Evolutionary conservation across 2,888 invertebrate species (phyloP).

Genomic region (Dinocampus coccinellae): DNA sequence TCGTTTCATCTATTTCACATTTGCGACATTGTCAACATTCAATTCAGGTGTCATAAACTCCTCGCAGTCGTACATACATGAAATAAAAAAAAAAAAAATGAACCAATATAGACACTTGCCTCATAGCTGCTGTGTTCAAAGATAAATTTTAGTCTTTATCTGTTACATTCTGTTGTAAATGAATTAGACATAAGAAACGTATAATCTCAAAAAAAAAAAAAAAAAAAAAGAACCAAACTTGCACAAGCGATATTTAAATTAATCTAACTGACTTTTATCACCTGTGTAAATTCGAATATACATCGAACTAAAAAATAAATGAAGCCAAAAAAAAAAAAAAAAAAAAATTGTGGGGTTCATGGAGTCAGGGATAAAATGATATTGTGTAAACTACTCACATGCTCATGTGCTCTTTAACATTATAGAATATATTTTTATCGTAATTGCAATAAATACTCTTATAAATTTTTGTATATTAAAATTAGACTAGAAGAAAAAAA

Average conservation of each 20-base stretch:
- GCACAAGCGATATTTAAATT: constrained; percentile 5
- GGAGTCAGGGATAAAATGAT: neutral
- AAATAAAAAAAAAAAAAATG: neutral
- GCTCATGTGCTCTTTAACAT: neutral
- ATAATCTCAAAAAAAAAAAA: too few species aligned
- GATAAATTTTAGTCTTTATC: constrained; percentile 1
- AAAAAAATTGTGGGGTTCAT: neutral
- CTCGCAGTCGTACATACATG: neutral
- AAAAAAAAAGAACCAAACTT: neutral
- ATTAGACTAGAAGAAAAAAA: too few species aligned
- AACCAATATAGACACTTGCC: neutral
- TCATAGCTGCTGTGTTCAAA: neutral
- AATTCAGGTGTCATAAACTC: constrained; percentile 22
- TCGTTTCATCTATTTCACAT: neutral
- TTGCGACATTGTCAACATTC: constrained; percentile 16
- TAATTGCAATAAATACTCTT: neutral
- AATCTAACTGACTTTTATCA: neutral
- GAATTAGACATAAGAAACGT: constrained; percentile 1
- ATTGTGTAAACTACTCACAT: neutral
- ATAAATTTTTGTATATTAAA: neutral
- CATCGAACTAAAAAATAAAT: neutral
- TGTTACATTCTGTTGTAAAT: neutral
- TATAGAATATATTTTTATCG: neutral
- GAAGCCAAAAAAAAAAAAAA: neutral
- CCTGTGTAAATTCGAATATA: neutral